Conservation (phyloP, 53 echinoderm and acorn worm genomes). For the Henricia sp. region DNA sequence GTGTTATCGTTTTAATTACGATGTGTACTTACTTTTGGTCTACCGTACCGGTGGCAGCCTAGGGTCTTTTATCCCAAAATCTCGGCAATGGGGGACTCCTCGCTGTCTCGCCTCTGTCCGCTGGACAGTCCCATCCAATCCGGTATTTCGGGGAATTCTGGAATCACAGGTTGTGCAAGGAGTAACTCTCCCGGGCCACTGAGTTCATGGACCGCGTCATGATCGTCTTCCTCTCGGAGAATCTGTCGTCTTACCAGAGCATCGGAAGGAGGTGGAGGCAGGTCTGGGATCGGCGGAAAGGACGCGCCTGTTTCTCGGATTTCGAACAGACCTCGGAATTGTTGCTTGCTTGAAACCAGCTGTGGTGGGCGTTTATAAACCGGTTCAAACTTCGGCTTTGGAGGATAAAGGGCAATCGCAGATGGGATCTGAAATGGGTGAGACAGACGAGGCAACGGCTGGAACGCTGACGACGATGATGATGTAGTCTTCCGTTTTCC, state of each 20-base stretch:
- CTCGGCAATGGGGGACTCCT: not conserved
- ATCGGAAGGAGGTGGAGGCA: not conserved
- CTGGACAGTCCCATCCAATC: not conserved
- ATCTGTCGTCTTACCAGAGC: not conserved
- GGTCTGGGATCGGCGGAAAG: slow-evolving; percentile 18
- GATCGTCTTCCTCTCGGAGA: not conserved
- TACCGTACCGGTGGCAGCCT: not conserved
- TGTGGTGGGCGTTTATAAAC: not conserved
- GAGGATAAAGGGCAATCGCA: not conserved
- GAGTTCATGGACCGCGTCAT: not conserved
- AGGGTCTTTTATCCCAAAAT: not conserved
- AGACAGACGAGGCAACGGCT: not conserved
- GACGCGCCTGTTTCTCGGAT: not conserved
- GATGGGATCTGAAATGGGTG: not conserved
- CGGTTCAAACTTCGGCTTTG: not conserved
- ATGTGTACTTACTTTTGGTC: not conserved
- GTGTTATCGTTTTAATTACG: not conserved
- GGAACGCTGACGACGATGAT: not conserved
- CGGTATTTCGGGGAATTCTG: slow-evolving; percentile 9
- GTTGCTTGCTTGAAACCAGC: not conserved
- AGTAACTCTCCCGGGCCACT: not conserved
- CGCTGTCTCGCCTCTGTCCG: not conserved
- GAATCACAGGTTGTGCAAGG: too few species aligned
- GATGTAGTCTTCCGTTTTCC: too few species aligned
- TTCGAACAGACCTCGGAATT: not conserved